Evolutionary conservation across 1,140 invertebrate genomes (phyloP).

Genomic region (Myzus persicae): DNA sequence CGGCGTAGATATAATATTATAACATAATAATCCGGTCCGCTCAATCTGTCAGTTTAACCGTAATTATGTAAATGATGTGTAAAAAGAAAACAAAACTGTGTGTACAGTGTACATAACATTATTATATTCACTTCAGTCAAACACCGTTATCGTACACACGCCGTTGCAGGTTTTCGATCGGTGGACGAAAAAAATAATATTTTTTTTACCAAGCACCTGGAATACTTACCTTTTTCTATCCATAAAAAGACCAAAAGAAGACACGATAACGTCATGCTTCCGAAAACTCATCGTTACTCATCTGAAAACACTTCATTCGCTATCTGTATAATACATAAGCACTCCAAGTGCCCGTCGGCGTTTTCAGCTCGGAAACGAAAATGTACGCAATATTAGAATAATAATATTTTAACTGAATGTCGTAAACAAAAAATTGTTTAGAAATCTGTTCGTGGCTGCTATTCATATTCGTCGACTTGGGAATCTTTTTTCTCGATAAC

Average conservation of each 20-base stretch:
- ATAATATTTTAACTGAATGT: neutral
- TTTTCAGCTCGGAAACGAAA: neutral
- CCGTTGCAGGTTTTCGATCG: neutral
- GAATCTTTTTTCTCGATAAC: neutral
- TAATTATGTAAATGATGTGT: neutral
- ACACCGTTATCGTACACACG: neutral
- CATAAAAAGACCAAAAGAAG: neutral
- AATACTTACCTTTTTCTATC: neutral
- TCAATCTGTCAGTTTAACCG: neutral
- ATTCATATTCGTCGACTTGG: neutral
- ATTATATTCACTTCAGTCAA: neutral
- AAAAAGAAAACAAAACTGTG: neutral
- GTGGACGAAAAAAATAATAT: neutral
- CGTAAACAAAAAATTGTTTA: neutral
- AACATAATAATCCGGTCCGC: neutral
- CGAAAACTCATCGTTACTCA: slow-evolving; percentile 37
- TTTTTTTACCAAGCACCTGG: neutral
- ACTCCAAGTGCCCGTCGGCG: neutral
- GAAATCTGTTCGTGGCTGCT: neutral
- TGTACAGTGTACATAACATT: neutral
- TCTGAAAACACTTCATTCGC: slow-evolving; percentile 28
- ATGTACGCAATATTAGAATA: neutral
- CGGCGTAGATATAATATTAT: neutral
- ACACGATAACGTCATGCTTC: slow-evolving; percentile 37
- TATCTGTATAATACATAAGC: neutral